These are phyloP conservation scores for Heterotis niloticus DNA, from an alignment of 2,113 vertebrate genomes.

Conservation along the genomic window DNA sequence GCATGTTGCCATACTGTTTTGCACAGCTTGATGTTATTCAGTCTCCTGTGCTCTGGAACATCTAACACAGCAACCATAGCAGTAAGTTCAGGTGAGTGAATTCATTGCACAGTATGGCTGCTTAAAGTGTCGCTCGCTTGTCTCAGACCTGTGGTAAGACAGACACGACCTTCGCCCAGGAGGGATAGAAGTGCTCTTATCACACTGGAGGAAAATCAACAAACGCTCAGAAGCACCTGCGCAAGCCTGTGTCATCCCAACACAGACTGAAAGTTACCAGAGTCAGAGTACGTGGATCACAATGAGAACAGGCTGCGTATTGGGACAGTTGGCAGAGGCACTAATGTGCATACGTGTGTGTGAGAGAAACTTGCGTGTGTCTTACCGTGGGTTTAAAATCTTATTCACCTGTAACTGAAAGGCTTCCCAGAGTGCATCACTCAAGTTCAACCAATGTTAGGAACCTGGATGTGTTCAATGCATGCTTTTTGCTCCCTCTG, in stretches of 20 bases:
- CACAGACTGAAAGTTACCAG: neutral
- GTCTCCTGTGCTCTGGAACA: neutral
- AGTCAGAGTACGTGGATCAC: neutral
- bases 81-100: neutral
- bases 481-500: no score
- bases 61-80: neutral
- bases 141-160: neutral
- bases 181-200: neutral
- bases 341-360: neutral
- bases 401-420: neutral
- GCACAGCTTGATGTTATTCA: neutral
- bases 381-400: neutral
- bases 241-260: constrained; percentile 3
- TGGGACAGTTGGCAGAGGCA: neutral
- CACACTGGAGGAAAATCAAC: neutral
- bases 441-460: no score
- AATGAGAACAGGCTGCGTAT: no score
- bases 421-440: no score
- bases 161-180: neutral
- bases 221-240: neutral
- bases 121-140: neutral
- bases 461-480: no score
- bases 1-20: no score
- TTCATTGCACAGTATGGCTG: neutral
- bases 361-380: neutral